These are phyloP conservation scores for Trachops cirrhosus DNA, from an alignment of 2,797 vertebrate genomes.

Conservation along the genomic window DNA sequence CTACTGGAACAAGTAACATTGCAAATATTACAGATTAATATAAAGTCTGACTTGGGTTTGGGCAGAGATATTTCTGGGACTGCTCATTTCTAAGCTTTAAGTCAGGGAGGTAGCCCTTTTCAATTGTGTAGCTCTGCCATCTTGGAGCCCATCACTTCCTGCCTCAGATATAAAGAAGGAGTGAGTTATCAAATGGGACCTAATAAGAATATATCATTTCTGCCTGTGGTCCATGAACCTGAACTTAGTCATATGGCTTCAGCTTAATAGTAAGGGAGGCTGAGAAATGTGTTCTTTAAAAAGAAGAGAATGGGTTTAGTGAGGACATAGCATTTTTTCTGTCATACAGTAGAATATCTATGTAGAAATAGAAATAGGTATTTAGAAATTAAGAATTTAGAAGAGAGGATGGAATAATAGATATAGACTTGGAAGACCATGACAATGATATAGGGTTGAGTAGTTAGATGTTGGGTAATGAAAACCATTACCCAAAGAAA, in stretches of 20 bases:
- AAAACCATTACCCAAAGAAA: not conserved
- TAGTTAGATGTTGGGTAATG: not conserved
- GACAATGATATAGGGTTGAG: not conserved
- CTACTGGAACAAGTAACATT: not conserved
- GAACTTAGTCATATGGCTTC: not conserved
- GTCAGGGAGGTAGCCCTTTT: not conserved
- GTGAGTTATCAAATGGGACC: not conserved
- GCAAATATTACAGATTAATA: not conserved
- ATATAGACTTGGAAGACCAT: not conserved
- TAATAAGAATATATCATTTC: not conserved
- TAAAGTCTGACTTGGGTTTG: not conserved
- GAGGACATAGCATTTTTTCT: not conserved
- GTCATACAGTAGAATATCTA: not conserved
- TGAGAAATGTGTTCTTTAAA: not conserved
- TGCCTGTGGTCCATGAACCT: not conserved
- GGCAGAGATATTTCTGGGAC: not conserved
- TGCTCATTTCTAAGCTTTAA: not conserved
- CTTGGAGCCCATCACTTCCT: not conserved
- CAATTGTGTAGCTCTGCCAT: not conserved
- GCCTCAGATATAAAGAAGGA: not conserved
- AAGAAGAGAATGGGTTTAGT: not conserved
- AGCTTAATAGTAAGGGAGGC: not conserved
- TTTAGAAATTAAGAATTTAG: constrained; percentile 7
- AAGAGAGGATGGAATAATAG: not conserved
- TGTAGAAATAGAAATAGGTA: not conserved